These are phyloP conservation scores for Dicycla oo DNA, from an alignment of 2,888 invertebrate genomes.

Conservation along the genomic window DNA sequence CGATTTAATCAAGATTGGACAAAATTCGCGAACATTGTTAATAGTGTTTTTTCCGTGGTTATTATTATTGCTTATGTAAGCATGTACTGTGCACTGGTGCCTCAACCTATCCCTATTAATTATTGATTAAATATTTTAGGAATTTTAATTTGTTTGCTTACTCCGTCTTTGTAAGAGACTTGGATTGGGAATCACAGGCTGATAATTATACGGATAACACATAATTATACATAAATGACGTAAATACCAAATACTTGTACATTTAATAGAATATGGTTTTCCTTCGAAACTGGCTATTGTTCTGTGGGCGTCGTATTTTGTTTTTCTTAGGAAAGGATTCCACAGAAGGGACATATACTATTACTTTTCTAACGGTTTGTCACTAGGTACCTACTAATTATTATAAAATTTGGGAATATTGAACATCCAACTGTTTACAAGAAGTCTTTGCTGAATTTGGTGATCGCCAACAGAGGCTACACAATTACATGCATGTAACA, in stretches of 20 bases:
- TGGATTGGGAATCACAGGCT: neutral
- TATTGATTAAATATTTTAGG: constrained; percentile 28
- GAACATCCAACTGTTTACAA: too few relatives aligned
- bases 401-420: neutral
- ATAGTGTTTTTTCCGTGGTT: constrained; percentile 61
- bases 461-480: too few relatives aligned
- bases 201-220: neutral
- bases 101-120: constrained; percentile 61
- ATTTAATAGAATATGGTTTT: neutral
- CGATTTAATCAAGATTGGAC: constrained; percentile 64
- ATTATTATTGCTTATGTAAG: constrained; percentile 64
- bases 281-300: neutral
- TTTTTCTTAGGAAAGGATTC: neutral
- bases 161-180: neutral
- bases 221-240: too few relatives aligned
- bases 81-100: constrained; percentile 67
- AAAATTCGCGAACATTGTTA: constrained; percentile 69
- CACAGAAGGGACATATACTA: neutral
- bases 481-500: too few relatives aligned
- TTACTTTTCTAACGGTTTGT: neutral
- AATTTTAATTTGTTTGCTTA: neutral
- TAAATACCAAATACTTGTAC: neutral
- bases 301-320: neutral
- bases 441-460: too few relatives aligned
- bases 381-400: neutral